Conservation (phyloP, 2,888 invertebrate species). For the Trichogramma evanescens region DNA sequence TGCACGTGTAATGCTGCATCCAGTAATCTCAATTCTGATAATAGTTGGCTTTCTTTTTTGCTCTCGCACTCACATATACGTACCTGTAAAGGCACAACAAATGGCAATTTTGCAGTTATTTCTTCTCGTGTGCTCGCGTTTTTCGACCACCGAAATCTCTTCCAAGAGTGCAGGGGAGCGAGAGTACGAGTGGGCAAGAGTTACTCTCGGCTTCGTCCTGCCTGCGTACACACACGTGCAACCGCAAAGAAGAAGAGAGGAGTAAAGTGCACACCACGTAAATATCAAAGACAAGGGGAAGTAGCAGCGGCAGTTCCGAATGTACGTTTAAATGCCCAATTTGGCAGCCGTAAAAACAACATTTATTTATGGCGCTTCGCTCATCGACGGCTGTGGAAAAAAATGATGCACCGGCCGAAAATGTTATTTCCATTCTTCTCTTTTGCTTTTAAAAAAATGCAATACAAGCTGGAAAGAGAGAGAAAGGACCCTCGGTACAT, state of each 20-base stretch:
- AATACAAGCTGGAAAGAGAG: no score
- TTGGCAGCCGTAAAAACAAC: slow-evolving; percentile 47
- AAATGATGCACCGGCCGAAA: slow-evolving; percentile 28
- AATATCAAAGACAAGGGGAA: neutral
- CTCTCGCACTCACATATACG: no score
- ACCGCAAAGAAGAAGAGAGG: neutral
- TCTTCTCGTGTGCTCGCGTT: slow-evolving; percentile 1
- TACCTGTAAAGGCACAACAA: neutral
- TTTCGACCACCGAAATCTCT: slow-evolving; percentile 13
- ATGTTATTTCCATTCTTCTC: no score
- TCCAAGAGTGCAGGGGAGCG: slow-evolving; percentile 5
- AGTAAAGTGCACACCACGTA: neutral
- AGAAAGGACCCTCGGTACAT: no score
- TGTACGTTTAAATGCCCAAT: slow-evolving; percentile 45
- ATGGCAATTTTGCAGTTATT: slow-evolving; percentile 10
- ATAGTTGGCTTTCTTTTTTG: no score
- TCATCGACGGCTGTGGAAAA: slow-evolving; percentile 32
- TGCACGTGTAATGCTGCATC: no score
- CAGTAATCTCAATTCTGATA: no score
- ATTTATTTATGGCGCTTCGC: slow-evolving; percentile 45
- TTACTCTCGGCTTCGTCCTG: no score
- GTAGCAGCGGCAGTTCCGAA: slow-evolving; percentile 25
- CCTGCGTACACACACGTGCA: neutral
- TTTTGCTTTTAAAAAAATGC: no score
- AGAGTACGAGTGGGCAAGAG: neutral